Base-by-base conservation (phyloP, 2,888 invertebrate species). In the Cloeon dipterum region DNA sequence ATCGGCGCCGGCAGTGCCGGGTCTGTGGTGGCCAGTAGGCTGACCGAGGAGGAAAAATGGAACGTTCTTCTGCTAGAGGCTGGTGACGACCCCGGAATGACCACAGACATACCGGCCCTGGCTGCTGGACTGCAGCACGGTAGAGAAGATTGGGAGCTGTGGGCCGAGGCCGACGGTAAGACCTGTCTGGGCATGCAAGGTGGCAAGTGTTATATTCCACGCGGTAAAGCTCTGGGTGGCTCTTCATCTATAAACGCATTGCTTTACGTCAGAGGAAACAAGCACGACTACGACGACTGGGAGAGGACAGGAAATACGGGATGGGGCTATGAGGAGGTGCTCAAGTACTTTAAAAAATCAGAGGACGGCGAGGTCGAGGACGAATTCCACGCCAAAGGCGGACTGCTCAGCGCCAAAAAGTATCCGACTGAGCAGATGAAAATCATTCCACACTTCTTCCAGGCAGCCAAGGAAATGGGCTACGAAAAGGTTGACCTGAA, bases 401-500 rank as follows among this genome's bases (percentile, higher is more conserved):
- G 52, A 5, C 50, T 49, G 38, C 42, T 53, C 33, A 50, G 51
- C 8, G 50, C 53, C 18, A 49, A 50, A 36, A 51, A 52, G 42
- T 47, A 51, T 1, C 49, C 50, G 3, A 52, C 50, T 47, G 40
- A 29, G 16, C 7, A 51, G 36, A 51, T 51, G 2, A 52, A 52
- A 10, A 41, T 53, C 29, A 49, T 49, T 32, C 47, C 49, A 3
- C 47, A 52, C 18, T 53, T 53, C 41, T 47, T 53, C 4, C 45
- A 51, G 40, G 51, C 47, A 2, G 52, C 52, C 7, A 42, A 48
- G 32, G 51, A 52, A 41, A 44, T 50, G 44, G 52, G 52, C 5
- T 79, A 81, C 51, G 59, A 62, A 2, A 61, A 68, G 13, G 48
- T 65, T 1, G 86, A 88, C 50, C 63, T 76, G 1, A 88, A 86